Evolutionary conservation across 2,113 vertebrate genomes (phyloP).

Genomic region (Perca flavescens): DNA sequence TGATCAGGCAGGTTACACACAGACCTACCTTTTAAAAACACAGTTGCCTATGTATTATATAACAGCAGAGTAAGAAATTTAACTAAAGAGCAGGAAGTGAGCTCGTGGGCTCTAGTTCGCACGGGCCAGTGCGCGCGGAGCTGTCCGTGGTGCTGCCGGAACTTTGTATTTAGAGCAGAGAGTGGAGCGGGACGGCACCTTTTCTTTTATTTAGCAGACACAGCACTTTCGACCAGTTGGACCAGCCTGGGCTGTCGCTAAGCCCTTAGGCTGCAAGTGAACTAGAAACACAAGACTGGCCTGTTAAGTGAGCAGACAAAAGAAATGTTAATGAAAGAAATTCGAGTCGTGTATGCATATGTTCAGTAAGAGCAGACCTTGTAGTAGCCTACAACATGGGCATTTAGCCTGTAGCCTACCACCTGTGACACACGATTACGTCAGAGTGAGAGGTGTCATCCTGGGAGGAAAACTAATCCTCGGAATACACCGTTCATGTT

Average conservation of each 20-base stretch:
- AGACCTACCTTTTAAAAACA: background rate
- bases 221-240: background rate
- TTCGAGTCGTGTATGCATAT: background rate
- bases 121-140: conserved; percentile 38
- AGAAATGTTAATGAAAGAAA: background rate
- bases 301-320: background rate
- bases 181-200: background rate
- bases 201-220: background rate
- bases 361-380: background rate
- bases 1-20: background rate
- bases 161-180: conserved; percentile 17
- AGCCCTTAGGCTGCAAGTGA: background rate
- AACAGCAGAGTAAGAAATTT: background rate
- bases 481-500: conserved; percentile 5
- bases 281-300: background rate
- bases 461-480: conserved; percentile 26
- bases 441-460: conserved; percentile 13
- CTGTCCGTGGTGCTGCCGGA: conserved; percentile 81
- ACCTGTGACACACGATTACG: conserved; percentile 39
- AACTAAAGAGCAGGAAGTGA: conserved; percentile 10
- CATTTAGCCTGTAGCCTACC: background rate
- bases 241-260: background rate
- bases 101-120: background rate
- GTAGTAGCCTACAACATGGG: too few species aligned
- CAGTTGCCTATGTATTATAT: background rate